These are phyloP conservation scores for Hyposmocoma kahamanoa DNA, from an alignment of 1,140 invertebrate species.

Conservation along the genomic window DNA sequence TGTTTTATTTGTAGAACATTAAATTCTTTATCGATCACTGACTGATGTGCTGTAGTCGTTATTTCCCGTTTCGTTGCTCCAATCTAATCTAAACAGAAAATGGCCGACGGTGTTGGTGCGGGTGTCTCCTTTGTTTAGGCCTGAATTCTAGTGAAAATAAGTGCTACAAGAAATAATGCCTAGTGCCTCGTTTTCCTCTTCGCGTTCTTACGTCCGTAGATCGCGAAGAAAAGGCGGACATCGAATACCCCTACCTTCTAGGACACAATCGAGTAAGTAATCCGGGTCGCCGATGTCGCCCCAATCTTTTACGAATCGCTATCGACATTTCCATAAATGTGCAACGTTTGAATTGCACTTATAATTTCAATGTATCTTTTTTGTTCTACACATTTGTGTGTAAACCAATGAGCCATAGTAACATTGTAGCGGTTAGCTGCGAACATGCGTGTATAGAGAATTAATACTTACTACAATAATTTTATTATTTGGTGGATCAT, in stretches of 20 bases:
- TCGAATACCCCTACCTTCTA: constrained; percentile 86
- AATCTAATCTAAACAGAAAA: constrained; percentile 77
- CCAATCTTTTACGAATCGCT: constrained; percentile 50
- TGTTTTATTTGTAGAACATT: constrained; percentile 44
- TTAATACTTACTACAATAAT: not conserved
- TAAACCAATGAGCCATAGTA: not conserved
- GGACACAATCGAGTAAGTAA: constrained; percentile 79
- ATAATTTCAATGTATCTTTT: not conserved
- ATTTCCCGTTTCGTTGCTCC: constrained; percentile 65
- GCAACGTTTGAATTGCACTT: constrained; percentile 14
- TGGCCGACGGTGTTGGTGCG: constrained; percentile 78
- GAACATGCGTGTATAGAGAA: not conserved
- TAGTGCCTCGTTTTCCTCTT: constrained; percentile 91
- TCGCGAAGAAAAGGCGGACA: constrained; percentile 90
- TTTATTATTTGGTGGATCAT: constrained; percentile 32
- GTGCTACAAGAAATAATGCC: constrained; percentile 82
- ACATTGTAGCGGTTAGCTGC: not conserved
- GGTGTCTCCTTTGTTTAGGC: constrained; percentile 80
- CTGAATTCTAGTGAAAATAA: constrained; percentile 70
- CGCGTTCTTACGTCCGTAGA: constrained; percentile 88
- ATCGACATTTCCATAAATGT: constrained; percentile 45
- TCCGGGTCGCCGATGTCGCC: constrained; percentile 62
- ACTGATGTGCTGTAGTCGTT: constrained; percentile 52
- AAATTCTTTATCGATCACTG: constrained; percentile 28
- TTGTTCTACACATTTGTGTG: not conserved